Base-by-base conservation (phyloP, 2,888 invertebrate species). In the Cheilosia grossa region DNA sequence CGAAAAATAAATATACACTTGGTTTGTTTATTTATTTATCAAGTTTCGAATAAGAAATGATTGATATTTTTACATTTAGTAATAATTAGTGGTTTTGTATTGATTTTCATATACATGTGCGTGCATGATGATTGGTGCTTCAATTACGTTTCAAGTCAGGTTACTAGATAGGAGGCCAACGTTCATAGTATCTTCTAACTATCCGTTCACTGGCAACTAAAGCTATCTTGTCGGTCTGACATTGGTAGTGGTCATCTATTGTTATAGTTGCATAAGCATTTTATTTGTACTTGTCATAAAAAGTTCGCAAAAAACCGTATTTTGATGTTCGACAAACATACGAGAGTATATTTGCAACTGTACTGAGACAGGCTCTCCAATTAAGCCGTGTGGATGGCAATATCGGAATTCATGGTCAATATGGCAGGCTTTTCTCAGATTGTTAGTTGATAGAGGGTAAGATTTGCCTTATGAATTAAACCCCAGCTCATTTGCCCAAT, bases 101-200 rank as follows among this genome's bases (percentile, higher is more conserved):
- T 44, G 44, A 56, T 17, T 37, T 13, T 13, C 37, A 37, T 37
- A 13, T 37, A 37, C 37, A 37, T 4, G 3, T 37, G 13, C 37
- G 3, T 37, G 13, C 37, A 19, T 33, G 33, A 37, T 63, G 53
- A 73, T 63, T 63, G 54, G 17, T n/a, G 44, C 17, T 61, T n/a
- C 13, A 63, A 44, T 54, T 63, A 21, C 27, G 44, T 42, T 61
- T 63, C 4, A 44, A 73, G 53, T 63, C 30, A 61, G n/a, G 30
- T 30, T 53, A 4, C 13, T 5, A 53, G 44, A 15, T 37, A 4
- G 37, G 33, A 37, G 13, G 37, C 33, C 13, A 37, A 37, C 13
- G 13, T 4, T 13, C 37, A 13, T 37, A 13, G 4, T 37, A 13
- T 13, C 2, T 13, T 37, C 3, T 13, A 40, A 53, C 15, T 42